These are phyloP conservation scores for Azemiops feae DNA, from an alignment of 2,113 vertebrate species.

Conservation along the genomic window DNA sequence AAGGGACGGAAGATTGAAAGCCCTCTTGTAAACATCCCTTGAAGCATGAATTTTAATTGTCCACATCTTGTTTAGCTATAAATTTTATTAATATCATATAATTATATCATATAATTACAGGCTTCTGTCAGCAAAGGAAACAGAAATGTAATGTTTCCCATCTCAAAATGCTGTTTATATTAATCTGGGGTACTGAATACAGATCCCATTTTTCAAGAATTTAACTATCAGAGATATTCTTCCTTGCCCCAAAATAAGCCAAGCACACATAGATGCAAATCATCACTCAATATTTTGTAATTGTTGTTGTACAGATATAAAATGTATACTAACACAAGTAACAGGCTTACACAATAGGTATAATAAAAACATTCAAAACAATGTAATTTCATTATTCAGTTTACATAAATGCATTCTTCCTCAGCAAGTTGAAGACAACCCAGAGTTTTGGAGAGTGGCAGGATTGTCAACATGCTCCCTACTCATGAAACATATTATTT, in stretches of 20 bases:
- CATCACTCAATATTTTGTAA: background rate
- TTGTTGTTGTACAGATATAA: background rate
- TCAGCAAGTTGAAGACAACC: background rate
- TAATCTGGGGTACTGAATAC: background rate
- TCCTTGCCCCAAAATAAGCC: background rate
- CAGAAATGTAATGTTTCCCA: constrained; percentile 21
- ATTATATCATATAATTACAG: background rate
- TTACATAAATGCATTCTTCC: background rate
- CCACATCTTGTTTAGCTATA: background rate
- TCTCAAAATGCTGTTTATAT: constrained; percentile 17
- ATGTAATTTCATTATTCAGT: background rate
- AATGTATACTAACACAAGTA: background rate
- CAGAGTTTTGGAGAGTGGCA: background rate
- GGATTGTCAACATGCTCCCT: background rate
- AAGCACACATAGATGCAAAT: background rate
- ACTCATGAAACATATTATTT: background rate
- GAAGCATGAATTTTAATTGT: constrained; percentile 25
- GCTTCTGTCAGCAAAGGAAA: background rate
- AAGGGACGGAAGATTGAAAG: constrained; percentile 9
- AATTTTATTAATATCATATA: constrained; percentile 17
- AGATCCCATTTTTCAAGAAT: background rate
- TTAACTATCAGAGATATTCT: background rate
- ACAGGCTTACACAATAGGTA: background rate
- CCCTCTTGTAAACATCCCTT: background rate
- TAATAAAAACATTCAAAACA: background rate